Evolutionary conservation across 1,140 invertebrate species (phyloP).

Genomic region (Augochlora pura): DNA sequence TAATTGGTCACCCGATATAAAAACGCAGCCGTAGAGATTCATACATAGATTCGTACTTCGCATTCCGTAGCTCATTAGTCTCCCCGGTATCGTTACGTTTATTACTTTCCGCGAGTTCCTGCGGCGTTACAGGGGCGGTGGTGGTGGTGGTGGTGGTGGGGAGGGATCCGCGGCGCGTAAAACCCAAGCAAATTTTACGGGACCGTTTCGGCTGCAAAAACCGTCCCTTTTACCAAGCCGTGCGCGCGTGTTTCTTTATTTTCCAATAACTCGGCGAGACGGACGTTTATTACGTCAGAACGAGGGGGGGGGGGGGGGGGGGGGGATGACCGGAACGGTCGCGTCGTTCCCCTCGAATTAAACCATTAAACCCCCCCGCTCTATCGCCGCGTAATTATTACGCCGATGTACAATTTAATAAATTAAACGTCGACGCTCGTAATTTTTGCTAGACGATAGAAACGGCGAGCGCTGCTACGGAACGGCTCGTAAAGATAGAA

Average conservation of each 20-base stretch:
- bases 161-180: neutral
- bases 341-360: constrained; percentile 2
- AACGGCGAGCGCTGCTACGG: neutral
- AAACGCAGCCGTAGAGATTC: no score
- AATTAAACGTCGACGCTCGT: neutral
- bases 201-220: neutral
- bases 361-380: neutral
- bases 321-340: neutral
- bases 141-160: no score
- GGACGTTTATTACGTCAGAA: constrained; percentile 17
- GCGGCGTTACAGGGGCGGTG: no score
- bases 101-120: neutral
- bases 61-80: neutral
- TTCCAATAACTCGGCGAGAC: constrained; percentile 6
- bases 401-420: constrained; percentile 15
- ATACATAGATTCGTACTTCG: no score
- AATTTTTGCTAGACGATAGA: neutral
- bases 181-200: neutral
- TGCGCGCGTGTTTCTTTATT: constrained; percentile 5
- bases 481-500: constrained; percentile 5
- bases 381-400: constrained; percentile 4
- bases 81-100: neutral
- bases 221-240: neutral
- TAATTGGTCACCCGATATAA: neutral
- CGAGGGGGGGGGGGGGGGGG: no score